phyloP scores from a whole-genome alignment of 2,797 vertebrate species.

The Coluber constrictor region DNA sequence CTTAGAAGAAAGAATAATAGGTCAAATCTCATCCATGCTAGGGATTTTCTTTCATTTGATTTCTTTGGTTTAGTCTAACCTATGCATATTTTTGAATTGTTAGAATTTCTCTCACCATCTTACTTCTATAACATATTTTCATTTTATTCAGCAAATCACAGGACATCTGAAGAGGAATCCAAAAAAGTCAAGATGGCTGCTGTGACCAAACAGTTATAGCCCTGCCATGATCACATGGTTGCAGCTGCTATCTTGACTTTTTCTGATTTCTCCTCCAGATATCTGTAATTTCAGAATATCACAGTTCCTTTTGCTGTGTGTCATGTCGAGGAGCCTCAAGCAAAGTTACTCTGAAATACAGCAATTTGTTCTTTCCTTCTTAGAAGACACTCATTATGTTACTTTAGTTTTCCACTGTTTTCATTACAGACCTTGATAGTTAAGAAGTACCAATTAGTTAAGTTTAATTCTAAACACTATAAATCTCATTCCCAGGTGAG shows the following conservation, averaged over 20 bases:
- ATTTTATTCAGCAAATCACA: not conserved
- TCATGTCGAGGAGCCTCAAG: not conserved
- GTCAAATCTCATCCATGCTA: conserved; percentile 32
- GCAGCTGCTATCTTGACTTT: not conserved
- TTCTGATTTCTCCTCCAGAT: not conserved
- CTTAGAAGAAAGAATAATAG: conserved; percentile 15
- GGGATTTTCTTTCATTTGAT: conserved; percentile 29
- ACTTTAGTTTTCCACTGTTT: rapidly evolving
- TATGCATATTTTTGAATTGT: not conserved
- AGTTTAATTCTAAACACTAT: not conserved
- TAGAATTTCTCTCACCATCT: conserved; percentile 22
- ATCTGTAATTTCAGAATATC: not conserved
- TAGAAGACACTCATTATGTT: not conserved
- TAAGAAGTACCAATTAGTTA: not conserved
- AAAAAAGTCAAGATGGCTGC: not conserved
- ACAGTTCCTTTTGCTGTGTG: rapidly evolving
- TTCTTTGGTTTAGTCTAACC: conserved; percentile 14
- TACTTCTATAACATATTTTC: not conserved
- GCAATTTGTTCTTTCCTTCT: not conserved
- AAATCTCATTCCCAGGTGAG: not conserved
- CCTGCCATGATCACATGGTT: not conserved
- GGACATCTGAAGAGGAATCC: not conserved
- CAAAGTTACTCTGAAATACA: not conserved
- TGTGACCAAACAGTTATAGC: not conserved
- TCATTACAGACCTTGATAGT: not conserved